phyloP scores from a whole-genome alignment of 2,113 vertebrate species.

The Oncorhynchus keta region DNA sequence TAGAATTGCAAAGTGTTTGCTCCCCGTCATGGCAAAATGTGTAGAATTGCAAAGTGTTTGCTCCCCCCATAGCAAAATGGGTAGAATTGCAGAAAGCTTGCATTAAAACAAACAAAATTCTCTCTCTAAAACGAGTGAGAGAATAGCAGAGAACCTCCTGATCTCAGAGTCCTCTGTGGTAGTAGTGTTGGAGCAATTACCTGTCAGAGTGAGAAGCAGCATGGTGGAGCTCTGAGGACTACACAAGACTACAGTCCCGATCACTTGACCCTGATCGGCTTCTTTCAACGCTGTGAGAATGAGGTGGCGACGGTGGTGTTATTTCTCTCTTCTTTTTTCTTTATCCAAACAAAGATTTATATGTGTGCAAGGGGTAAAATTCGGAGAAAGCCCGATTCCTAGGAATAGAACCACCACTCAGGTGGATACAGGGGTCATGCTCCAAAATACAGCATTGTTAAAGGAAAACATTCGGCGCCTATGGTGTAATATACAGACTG shows the following conservation, averaged over 20 bases:
- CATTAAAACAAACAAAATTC: too few species aligned
- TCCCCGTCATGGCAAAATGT: too few species aligned
- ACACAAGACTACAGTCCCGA: neutral
- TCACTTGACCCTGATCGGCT: constrained; percentile 16
- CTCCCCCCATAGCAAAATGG: too few species aligned
- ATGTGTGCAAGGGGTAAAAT: too few species aligned
- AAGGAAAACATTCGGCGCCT: neutral
- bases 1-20: too few species aligned
- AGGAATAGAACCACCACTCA: neutral
- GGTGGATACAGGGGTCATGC: neutral
- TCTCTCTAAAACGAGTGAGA: neutral
- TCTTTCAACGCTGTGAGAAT: neutral
- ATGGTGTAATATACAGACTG: neutral
- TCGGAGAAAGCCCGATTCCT: neutral
- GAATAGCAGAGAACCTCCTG: neutral
- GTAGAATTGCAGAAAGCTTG: too few species aligned
- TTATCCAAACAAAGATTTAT: neutral
- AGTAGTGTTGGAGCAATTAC: neutral
- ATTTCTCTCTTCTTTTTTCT: neutral
- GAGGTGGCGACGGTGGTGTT: neutral
- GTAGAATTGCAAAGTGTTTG: too few species aligned
- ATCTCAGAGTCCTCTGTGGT: neutral
- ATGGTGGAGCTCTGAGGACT: neutral
- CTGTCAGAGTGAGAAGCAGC: too few species aligned
- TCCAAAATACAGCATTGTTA: neutral